Conservation (phyloP, 23 tunicate genomes). For the Trididemnum nubilum region DNA sequence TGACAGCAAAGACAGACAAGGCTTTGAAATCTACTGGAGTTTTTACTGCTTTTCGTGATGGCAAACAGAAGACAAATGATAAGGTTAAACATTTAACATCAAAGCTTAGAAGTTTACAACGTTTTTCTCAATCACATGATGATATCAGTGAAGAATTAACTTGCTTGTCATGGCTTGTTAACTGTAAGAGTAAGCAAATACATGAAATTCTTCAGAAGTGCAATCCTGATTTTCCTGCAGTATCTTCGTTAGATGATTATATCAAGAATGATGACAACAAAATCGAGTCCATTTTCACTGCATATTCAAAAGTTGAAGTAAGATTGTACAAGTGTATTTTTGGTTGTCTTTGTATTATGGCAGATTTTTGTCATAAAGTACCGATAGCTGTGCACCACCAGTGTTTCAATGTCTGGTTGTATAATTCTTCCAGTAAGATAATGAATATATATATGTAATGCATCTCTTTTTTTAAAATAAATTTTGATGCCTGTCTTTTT, state of each 20-base stretch:
- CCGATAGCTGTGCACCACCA: no score
- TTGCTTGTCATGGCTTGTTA: slow-evolving; percentile 68
- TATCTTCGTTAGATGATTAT: slow-evolving; percentile 56
- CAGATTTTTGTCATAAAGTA: no score
- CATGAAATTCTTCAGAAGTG: slow-evolving; percentile 45
- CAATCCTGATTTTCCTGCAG: slow-evolving; percentile 82
- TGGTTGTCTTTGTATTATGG: not conserved
- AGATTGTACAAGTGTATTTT: not conserved
- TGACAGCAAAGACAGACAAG: not conserved
- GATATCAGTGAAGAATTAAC: slow-evolving; percentile 69
- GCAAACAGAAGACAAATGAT: not conserved
- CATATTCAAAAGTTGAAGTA: slow-evolving; percentile 41
- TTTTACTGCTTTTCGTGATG: no score
- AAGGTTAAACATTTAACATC: not conserved
- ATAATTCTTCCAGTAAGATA: no score
- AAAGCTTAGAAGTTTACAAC: not conserved
- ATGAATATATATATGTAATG: no score
- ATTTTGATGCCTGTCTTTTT: no score
- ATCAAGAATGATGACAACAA: slow-evolving; percentile 43
- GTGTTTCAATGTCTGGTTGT: no score
- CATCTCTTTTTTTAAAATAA: no score
- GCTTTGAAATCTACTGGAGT: not conserved
- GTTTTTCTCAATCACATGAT: not conserved
- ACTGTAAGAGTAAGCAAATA: slow-evolving; percentile 32
- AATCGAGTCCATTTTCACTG: slow-evolving; percentile 61